phyloP scores from a whole-genome alignment of 2,888 invertebrate species.

The Chymomyza fuscimana region DNA sequence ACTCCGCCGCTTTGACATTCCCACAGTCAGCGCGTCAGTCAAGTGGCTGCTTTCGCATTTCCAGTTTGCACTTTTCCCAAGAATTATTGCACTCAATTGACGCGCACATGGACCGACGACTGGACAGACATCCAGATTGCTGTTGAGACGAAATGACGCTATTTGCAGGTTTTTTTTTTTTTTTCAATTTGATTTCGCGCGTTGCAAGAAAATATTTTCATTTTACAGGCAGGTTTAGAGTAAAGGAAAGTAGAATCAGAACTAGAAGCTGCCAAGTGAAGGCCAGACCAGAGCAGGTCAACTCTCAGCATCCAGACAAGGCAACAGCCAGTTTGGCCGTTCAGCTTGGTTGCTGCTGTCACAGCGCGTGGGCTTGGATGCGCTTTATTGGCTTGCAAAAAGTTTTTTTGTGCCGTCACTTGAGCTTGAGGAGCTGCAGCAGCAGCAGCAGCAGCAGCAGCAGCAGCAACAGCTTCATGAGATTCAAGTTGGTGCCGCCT shows the following conservation, averaged over 20 bases:
- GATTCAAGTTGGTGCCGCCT: conserved; percentile 43
- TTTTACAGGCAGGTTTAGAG: conserved; percentile 32
- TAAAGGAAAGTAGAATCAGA: conserved; percentile 13
- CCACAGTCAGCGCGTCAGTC: not conserved
- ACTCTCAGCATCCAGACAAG: not conserved
- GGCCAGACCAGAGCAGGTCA: not conserved
- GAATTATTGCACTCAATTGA: conserved; percentile 76
- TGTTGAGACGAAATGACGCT: conserved; percentile 24
- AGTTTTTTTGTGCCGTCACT: conserved; percentile 48
- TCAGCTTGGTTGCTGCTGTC: conserved; percentile 4
- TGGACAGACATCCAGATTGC: not conserved
- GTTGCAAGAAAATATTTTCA: conserved; percentile 56
- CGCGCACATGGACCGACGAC: conserved; percentile 33
- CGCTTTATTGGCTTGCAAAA: conserved; percentile 46
- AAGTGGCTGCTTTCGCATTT: conserved; percentile 49
- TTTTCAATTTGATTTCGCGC: conserved; percentile 29
- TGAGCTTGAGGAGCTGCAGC: conserved; percentile 27
- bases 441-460: conserved; percentile 40
- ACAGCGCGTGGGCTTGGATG: conserved; percentile 18
- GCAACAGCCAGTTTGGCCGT: conserved; percentile 23
- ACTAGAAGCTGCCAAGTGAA: conserved; percentile 32
- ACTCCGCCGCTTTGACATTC: not conserved
- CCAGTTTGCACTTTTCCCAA: conserved; percentile 64
- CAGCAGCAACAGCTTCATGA: conserved; percentile 34
- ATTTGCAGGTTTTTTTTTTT: conserved; percentile 39